Conservation (phyloP, 2,888 invertebrate species). For the Sphaerolaimus hirsutus region DNA sequence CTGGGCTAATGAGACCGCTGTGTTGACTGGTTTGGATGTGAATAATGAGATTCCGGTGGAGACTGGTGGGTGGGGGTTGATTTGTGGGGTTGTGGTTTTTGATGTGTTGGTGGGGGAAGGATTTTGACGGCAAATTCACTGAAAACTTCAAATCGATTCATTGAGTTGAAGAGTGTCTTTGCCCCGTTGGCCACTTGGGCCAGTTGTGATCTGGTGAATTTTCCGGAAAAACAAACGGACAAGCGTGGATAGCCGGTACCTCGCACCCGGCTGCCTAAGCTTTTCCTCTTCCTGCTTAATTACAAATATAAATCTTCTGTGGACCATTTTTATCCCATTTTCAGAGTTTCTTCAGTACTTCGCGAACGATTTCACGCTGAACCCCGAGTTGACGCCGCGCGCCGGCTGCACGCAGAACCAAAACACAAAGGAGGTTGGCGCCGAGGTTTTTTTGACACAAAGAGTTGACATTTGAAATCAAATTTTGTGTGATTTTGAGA, state of each 20-base stretch:
- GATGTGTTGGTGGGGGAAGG: too few species aligned
- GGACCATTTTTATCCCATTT: conserved; percentile 4
- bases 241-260: too few species aligned
- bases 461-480: too few species aligned
- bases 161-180: too few species aligned
- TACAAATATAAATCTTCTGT: neutral
- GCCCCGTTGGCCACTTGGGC: too few species aligned
- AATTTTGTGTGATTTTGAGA: neutral
- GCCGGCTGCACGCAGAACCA: conserved; percentile 48
- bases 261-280: too few species aligned
- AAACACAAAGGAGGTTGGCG: conserved; percentile 51
- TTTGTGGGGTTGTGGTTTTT: conserved; percentile 3
- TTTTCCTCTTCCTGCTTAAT: too few species aligned
- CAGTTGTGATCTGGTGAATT: too few species aligned
- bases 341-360: conserved; percentile 80
- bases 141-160: too few species aligned
- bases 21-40: conserved; percentile 63
- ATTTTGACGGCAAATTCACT: too few species aligned
- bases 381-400: conserved; percentile 61
- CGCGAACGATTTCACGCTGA: conserved; percentile 79
- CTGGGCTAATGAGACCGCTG: conserved; percentile 93
- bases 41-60: conserved; percentile 60
- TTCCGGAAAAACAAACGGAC: too few species aligned
- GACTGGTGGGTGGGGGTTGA: conserved; percentile 11
- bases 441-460: neutral